phyloP scores from a whole-genome alignment of 1,140 invertebrate species.

The Drosophila rufa region DNA sequence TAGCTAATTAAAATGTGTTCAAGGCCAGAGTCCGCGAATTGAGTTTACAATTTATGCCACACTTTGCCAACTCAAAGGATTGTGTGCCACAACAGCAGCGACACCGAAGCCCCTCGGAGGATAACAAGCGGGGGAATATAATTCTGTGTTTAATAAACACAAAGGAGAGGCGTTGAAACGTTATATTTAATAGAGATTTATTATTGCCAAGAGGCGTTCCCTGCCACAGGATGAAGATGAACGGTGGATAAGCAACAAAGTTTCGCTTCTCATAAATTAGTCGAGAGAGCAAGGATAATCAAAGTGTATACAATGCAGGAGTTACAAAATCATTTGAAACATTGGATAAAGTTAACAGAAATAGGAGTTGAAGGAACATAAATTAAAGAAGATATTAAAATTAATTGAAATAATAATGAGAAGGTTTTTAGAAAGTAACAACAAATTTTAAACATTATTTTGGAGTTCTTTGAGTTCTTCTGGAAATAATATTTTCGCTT shows the following conservation, averaged over 20 bases:
- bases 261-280: slow-evolving; percentile 11
- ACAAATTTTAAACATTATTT: neutral
- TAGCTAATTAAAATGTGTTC: slow-evolving; percentile 83
- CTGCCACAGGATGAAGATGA: slow-evolving; percentile 11
- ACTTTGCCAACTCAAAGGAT: slow-evolving; percentile 27
- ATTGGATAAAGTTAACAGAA: neutral
- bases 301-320: slow-evolving; percentile 2
- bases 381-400: neutral
- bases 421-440: neutral
- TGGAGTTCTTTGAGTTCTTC: neutral
- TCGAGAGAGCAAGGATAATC: slow-evolving; percentile 1
- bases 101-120: slow-evolving; percentile 2
- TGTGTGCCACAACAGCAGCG: slow-evolving; percentile 18
- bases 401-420: neutral
- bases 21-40: slow-evolving; percentile 50
- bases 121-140: slow-evolving; percentile 27
- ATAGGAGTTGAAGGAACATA: neutral
- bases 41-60: slow-evolving; percentile 47
- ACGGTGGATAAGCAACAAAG: slow-evolving; percentile 3
- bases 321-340: slow-evolving; percentile 4
- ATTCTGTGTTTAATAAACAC: slow-evolving; percentile 30
- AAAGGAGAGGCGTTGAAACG: slow-evolving; percentile 20
- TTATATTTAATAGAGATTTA: slow-evolving; percentile 44
- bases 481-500: too few species aligned
- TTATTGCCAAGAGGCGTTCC: slow-evolving; percentile 27